phyloP scores from a whole-genome alignment of 2,888 invertebrate genomes.

The Oligia fasciuncula region DNA sequence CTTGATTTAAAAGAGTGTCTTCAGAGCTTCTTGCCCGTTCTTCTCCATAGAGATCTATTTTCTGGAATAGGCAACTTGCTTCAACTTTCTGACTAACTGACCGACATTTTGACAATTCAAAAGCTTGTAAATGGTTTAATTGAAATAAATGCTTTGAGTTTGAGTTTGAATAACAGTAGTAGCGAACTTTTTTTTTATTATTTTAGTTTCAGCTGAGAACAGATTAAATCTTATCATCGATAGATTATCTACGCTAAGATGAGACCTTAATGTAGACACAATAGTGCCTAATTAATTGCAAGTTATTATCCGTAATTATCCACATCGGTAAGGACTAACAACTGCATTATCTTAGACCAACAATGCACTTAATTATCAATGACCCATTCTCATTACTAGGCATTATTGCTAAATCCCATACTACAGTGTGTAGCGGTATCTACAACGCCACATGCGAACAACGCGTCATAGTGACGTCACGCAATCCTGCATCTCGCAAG shows the following conservation, averaged over 20 bases:
- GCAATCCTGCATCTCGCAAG: no score
- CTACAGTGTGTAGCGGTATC: background rate
- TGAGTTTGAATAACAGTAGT: no score
- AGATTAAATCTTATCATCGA: background rate
- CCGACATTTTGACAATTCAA: background rate
- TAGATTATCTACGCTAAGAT: background rate
- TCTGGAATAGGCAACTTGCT: background rate
- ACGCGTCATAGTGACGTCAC: no score
- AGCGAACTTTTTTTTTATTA: background rate
- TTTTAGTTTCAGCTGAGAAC: background rate
- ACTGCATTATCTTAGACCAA: constrained; percentile 21
- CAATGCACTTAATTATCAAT: constrained; percentile 28
- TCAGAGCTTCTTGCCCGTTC: background rate
- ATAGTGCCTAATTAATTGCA: constrained; percentile 36
- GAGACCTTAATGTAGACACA: constrained; percentile 5
- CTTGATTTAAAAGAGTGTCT: background rate
- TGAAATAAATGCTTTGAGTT: no score
- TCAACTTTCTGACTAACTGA: background rate
- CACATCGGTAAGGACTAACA: background rate
- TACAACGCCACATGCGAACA: no score
- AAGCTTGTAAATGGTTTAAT: background rate
- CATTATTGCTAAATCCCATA: background rate
- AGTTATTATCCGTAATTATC: constrained; percentile 22
- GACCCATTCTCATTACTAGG: background rate
- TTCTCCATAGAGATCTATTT: background rate